Percentiles rank a stretch among this genome's conserved stretches.
Conservation (phyloP, 1,140 invertebrate species). For the Drosophila burlai region DNA sequence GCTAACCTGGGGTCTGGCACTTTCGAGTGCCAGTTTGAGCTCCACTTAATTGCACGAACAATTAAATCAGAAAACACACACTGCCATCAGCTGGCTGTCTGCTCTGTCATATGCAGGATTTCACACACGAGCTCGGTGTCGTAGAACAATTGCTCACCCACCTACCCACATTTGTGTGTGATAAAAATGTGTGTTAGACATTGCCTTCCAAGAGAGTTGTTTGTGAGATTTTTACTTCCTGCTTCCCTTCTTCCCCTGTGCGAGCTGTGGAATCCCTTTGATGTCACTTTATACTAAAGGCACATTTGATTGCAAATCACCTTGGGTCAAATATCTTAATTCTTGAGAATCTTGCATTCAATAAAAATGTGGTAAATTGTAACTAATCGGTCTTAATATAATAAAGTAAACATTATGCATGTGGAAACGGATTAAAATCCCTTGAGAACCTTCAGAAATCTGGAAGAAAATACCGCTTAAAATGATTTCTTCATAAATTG, state of each 20-base stretch:
- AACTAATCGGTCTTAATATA: not conserved
- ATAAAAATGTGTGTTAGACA: slow-evolving; percentile 49
- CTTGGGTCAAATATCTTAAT: not conserved
- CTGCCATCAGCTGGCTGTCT: slow-evolving; percentile 19
- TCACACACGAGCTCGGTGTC: slow-evolving; percentile 11
- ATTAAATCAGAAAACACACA: slow-evolving; percentile 39
- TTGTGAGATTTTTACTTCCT: slow-evolving; percentile 33
- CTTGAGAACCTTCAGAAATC: not conserved
- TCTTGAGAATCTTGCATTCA: too few relatives aligned
- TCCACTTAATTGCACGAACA: slow-evolving; percentile 40
- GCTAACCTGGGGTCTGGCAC: slow-evolving; percentile 11
- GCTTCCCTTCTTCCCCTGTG: not conserved
- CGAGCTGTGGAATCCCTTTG: slow-evolving; percentile 12
- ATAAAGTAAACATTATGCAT: not conserved
- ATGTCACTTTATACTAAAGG: not conserved
- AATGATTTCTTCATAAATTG: not conserved
- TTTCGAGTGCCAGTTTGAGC: slow-evolving; percentile 9
- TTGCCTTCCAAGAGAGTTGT: slow-evolving; percentile 21
- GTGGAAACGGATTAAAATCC: too few relatives aligned
- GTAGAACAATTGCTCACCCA: slow-evolving; percentile 26
- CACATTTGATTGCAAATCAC: not conserved
- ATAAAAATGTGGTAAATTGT: too few relatives aligned
- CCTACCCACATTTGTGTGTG: slow-evolving; percentile 2
- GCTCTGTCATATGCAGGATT: slow-evolving; percentile 45
- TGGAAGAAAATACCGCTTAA: not conserved